Conservation (phyloP, 2,888 invertebrate genomes). For the Philhelius pedissequus region DNA sequence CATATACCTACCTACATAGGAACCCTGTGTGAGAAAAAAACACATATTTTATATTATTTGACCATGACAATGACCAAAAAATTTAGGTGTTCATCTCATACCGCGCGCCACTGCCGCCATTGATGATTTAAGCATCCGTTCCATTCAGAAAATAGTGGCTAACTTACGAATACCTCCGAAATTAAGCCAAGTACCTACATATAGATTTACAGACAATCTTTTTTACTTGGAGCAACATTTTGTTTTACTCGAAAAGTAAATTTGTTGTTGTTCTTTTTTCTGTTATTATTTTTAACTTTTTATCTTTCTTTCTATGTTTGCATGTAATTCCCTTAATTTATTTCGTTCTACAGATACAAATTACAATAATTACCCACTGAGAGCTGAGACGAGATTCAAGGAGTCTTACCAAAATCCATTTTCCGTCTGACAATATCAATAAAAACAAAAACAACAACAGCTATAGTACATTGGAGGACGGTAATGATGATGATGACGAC, state of each 20-base stretch:
- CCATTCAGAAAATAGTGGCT: conserved; percentile 53
- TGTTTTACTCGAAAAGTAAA: neutral
- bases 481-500: conserved; percentile 8
- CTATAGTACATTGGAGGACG: conserved; percentile 35
- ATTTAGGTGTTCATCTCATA: conserved; percentile 27
- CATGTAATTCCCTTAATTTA: conserved; percentile 69
- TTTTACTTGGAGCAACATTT: neutral
- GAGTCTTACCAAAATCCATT: conserved; percentile 30
- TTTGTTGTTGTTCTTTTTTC: conserved; percentile 4
- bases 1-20: no score
- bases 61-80: conserved; percentile 67
- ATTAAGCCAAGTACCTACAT: neutral
- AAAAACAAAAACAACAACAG: neutral
- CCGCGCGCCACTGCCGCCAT: neutral
- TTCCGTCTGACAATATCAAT: neutral
- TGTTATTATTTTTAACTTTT: conserved; percentile 9
- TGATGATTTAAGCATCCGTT: conserved; percentile 11
- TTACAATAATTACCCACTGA: conserved; percentile 67
- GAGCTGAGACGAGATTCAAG: conserved; percentile 40
- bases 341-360: conserved; percentile 69
- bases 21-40: neutral
- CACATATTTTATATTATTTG: conserved; percentile 37
- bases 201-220: neutral
- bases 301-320: conserved; percentile 58
- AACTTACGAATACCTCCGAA: neutral